Conservation (phyloP, 2,888 invertebrate species). For the Keiferia lycopersicella region DNA sequence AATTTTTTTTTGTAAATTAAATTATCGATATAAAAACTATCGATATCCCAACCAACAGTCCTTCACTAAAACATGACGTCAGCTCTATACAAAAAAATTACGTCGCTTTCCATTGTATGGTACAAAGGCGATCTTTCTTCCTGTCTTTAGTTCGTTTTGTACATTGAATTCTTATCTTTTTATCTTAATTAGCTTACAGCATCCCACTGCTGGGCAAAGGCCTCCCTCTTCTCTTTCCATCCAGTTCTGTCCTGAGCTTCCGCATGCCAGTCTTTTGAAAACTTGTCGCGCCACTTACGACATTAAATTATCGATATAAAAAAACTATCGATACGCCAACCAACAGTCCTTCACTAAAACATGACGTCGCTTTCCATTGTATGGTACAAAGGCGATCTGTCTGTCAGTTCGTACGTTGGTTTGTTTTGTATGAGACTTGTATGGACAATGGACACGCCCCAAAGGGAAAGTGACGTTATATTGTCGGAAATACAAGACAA, state of each 20-base stretch:
- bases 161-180: too few relatives aligned
- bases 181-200: too few relatives aligned
- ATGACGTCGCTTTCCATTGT: conserved; percentile 24
- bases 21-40: background rate
- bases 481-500: background rate
- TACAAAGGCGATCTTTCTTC: background rate
- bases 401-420: conserved; percentile 22
- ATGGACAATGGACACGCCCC: conserved; percentile 20
- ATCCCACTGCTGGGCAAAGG: too few relatives aligned
- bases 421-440: background rate
- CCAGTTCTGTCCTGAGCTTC: too few relatives aligned
- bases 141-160: too few relatives aligned
- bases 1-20: too few relatives aligned
- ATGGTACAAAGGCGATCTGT: conserved; percentile 21
- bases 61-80: conserved; percentile 18
- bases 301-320: background rate
- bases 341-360: conserved; percentile 10
- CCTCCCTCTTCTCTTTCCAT: too few relatives aligned
- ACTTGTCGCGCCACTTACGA: too few relatives aligned
- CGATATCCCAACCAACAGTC: background rate
- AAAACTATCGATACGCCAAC: background rate
- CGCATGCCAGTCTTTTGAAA: too few relatives aligned
- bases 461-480: conserved; percentile 12
- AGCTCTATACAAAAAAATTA: too few relatives aligned
- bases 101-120: background rate